phyloP scores from a whole-genome alignment of 2,888 invertebrate genomes.

The Limnephilus marmoratus region DNA sequence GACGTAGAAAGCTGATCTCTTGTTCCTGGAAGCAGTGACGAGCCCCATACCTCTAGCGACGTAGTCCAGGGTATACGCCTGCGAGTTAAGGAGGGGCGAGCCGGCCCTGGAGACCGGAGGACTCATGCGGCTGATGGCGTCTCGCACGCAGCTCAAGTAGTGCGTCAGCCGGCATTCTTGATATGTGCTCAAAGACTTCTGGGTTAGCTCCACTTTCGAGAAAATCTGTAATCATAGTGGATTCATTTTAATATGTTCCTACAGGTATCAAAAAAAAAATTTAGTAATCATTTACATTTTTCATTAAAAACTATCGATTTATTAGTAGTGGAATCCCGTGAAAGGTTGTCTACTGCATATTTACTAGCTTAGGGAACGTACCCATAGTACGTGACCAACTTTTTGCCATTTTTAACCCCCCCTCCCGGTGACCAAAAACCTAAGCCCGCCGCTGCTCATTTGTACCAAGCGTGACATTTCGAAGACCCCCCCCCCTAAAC shows the following conservation, averaged over 20 bases:
- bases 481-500: too few relatives aligned
- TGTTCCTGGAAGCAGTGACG: slow-evolving; percentile 77
- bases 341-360: too few relatives aligned
- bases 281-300: too few relatives aligned
- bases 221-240: slow-evolving; percentile 75
- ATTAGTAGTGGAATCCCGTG: too few relatives aligned
- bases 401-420: too few relatives aligned
- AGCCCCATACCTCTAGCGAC: slow-evolving; percentile 80
- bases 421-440: too few relatives aligned
- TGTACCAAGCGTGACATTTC: too few relatives aligned
- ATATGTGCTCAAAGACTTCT: slow-evolving; percentile 74
- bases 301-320: too few relatives aligned
- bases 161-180: slow-evolving; percentile 78
- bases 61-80: slow-evolving; percentile 76
- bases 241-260: background rate
- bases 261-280: too few relatives aligned
- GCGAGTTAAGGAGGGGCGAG: slow-evolving; percentile 72
- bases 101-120: slow-evolving; percentile 73
- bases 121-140: slow-evolving; percentile 73
- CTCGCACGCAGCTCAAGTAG: slow-evolving; percentile 76
- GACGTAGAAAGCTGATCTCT: slow-evolving; percentile 78
- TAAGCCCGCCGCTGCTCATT: too few relatives aligned
- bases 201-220: slow-evolving; percentile 76
- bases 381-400: too few relatives aligned
- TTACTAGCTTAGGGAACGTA: too few relatives aligned